Evolutionary conservation across 1,140 invertebrate genomes (phyloP).

Genomic region (Brevipalpus yothersi): DNA sequence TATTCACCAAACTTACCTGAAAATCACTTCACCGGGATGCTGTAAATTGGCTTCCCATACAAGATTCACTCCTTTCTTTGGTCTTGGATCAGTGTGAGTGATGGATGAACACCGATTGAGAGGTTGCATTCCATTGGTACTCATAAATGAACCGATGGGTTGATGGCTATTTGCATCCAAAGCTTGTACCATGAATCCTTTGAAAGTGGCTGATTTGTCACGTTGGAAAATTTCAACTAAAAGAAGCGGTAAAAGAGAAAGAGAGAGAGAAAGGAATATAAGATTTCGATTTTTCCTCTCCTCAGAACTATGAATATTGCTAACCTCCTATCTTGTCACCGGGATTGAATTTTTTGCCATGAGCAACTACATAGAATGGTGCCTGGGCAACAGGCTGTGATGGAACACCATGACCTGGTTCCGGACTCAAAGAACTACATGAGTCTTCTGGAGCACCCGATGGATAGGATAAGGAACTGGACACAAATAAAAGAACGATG

Average conservation of each 20-base stretch:
- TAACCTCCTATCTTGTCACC: constrained; percentile 3
- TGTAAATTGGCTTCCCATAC: constrained; percentile 38
- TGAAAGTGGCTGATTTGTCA: constrained; percentile 3
- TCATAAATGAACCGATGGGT: constrained; percentile 28
- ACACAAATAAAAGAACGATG: too few species aligned
- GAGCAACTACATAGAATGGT: constrained; percentile 1
- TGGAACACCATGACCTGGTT: neutral
- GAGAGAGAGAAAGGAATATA: neutral
- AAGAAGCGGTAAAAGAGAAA: neutral
- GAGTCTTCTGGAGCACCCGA: neutral
- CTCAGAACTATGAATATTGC: neutral
- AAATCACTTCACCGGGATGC: neutral
- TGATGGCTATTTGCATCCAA: constrained; percentile 15
- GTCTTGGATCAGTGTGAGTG: constrained; percentile 48
- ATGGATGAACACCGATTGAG: constrained; percentile 46
- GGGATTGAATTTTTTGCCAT: neutral
- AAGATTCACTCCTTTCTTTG: constrained; percentile 38
- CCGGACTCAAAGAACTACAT: neutral
- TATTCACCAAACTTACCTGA: neutral
- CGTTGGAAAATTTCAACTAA: constrained; percentile 4
- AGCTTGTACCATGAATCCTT: constrained; percentile 10
- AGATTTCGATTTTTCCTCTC: neutral
- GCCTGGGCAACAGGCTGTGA: neutral
- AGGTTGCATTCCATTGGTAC: constrained; percentile 39
- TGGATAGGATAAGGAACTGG: neutral